A percentile compares a stretch with the other conserved stretches of the same genome.
Conservation (phyloP, 2,888 invertebrate species). For the Conistra vaccinii region DNA sequence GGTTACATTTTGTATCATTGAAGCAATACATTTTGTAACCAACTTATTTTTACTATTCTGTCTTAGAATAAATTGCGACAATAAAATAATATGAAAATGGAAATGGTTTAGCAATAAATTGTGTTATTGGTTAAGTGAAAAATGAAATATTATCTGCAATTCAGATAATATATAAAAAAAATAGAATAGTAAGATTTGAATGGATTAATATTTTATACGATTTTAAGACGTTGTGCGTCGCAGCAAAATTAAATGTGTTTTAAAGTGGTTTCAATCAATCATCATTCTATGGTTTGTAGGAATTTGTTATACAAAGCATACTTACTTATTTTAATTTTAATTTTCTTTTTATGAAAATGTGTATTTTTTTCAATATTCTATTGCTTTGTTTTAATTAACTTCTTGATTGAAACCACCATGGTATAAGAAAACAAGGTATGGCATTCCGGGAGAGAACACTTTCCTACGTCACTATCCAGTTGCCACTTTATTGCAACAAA, state of each 20-base stretch:
- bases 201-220: neutral
- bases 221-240: neutral
- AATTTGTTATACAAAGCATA: neutral
- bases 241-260: neutral
- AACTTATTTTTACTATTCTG: neutral
- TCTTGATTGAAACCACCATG: neutral
- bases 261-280: neutral
- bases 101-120: slow-evolving; percentile 34
- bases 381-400: neutral
- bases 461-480: too few species aligned
- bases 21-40: neutral
- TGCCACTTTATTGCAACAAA: too few species aligned
- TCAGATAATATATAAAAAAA: slow-evolving; percentile 12
- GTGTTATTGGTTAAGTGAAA: slow-evolving; percentile 11
- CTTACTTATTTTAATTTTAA: neutral
- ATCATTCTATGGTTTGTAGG: neutral
- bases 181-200: slow-evolving; percentile 10
- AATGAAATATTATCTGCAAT: slow-evolving; percentile 31
- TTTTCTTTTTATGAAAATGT: neutral
- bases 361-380: neutral
- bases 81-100: neutral
- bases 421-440: too few species aligned
- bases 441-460: too few species aligned
- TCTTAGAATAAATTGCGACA: neutral
- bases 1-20: neutral